These are phyloP conservation scores for Sceliomorpha sp. DNA, from an alignment of 2,888 invertebrate species.

Conservation along the genomic window DNA sequence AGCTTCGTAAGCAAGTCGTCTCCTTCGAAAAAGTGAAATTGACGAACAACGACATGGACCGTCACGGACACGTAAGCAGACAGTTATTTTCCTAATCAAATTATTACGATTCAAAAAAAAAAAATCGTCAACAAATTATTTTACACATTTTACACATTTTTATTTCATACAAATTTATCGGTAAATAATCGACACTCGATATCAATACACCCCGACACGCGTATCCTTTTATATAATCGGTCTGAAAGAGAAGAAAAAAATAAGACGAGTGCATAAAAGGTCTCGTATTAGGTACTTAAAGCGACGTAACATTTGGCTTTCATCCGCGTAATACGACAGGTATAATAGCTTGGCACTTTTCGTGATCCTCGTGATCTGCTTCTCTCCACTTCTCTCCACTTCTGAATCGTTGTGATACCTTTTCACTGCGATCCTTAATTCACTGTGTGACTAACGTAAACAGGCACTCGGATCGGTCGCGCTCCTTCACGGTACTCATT, in stretches of 20 bases:
- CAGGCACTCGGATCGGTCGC: slow-evolving; percentile 67
- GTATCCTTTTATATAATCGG: too few relatives aligned
- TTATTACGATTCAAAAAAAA: too few relatives aligned
- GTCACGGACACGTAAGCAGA: slow-evolving; percentile 96
- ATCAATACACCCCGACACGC: too few relatives aligned
- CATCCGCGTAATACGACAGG: slow-evolving; percentile 3
- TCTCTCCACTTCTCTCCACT: slow-evolving; percentile 5
- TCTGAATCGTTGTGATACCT: slow-evolving; percentile 2
- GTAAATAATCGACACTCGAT: too few relatives aligned
- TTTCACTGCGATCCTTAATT: slow-evolving; percentile 61
- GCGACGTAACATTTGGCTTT: background rate
- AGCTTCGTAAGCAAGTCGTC: slow-evolving; percentile 96
- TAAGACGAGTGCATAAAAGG: too few relatives aligned
- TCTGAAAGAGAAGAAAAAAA: too few relatives aligned
- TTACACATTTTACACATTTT: too few relatives aligned
- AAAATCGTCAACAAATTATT: too few relatives aligned
- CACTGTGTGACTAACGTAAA: slow-evolving; percentile 72
- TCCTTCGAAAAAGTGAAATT: slow-evolving; percentile 99
- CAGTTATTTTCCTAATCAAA: too few relatives aligned
- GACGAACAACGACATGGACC: slow-evolving; percentile 99
- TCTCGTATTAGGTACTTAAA: too few relatives aligned
- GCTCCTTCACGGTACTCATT: slow-evolving; percentile 70
- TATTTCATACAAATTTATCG: too few relatives aligned
- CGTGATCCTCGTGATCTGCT: slow-evolving; percentile 10
- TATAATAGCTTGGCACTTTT: slow-evolving; percentile 1